A percentile compares a stretch with the other conserved stretches of the same genome.
These are phyloP conservation scores for Echiichthys vipera DNA, from an alignment of 2,797 vertebrate genomes.

Conservation along the genomic window DNA sequence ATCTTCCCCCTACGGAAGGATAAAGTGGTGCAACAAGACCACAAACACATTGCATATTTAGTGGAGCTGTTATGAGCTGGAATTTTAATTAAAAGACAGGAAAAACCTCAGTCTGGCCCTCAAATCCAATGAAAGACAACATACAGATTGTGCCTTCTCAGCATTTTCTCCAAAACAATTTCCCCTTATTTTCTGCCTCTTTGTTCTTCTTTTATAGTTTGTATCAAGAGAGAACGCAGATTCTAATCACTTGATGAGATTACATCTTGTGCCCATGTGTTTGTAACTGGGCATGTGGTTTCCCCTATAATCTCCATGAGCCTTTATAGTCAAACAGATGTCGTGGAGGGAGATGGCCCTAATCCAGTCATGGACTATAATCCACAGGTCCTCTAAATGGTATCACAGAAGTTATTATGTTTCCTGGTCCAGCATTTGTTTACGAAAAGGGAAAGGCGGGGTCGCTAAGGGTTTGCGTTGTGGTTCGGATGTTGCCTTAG, in stretches of 20 bases:
- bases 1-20: constrained; percentile 1
- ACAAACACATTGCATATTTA: background rate
- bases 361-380: constrained; percentile 75
- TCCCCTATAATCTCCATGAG: constrained; percentile 68
- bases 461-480: background rate
- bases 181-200: constrained; percentile 19
- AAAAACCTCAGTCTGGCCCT: constrained; percentile 37
- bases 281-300: constrained; percentile 73
- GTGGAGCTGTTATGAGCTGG: background rate
- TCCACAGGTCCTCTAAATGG: constrained; percentile 63
- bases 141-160: constrained; percentile 11
- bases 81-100: constrained; percentile 46
- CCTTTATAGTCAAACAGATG: constrained; percentile 75
- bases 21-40: background rate
- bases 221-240: constrained; percentile 48
- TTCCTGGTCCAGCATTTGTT: constrained; percentile 46
- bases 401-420: constrained; percentile 57
- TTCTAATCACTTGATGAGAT: constrained; percentile 82
- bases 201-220: constrained; percentile 56
- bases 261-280: constrained; percentile 75
- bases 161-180: constrained; percentile 28
- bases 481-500: constrained; percentile 1
- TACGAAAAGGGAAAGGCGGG: background rate
- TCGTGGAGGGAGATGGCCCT: constrained; percentile 65
- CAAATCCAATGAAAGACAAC: constrained; percentile 29